These are phyloP conservation scores for Rhinichthys osculus DNA, from an alignment of 2,797 vertebrate species.

Conservation along the genomic window DNA sequence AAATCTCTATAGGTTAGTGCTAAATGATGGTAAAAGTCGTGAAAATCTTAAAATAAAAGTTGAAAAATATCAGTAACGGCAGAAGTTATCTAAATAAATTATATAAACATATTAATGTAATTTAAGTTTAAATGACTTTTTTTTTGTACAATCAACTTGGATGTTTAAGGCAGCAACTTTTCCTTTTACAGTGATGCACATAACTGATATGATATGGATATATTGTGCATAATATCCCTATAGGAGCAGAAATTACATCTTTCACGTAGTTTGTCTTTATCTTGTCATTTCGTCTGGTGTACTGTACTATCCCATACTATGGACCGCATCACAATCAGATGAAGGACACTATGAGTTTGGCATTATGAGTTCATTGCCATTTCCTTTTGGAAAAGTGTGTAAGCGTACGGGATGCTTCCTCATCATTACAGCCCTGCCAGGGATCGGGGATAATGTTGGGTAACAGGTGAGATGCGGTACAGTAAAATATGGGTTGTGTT, in stretches of 20 bases:
- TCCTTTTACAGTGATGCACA: too few species aligned
- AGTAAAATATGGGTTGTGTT: slow-evolving; percentile 71
- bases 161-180: too few species aligned
- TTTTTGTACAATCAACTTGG: too few species aligned
- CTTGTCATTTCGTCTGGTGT: neutral
- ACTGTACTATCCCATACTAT: neutral
- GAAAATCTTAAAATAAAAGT: neutral
- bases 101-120: too few species aligned
- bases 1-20: neutral
- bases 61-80: too few species aligned
- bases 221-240: neutral
- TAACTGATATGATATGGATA: neutral
- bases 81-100: too few species aligned
- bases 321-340: neutral
- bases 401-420: slow-evolving; percentile 20
- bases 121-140: too few species aligned
- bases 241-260: neutral
- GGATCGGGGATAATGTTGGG: slow-evolving; percentile 29
- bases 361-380: neutral
- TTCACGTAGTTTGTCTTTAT: neutral
- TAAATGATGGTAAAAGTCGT: neutral
- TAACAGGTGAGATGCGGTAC: slow-evolving; percentile 16
- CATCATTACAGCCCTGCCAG: slow-evolving; percentile 57
- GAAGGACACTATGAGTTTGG: neutral
- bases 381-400: neutral